Base-by-base conservation (phyloP, 2,113 vertebrate species). In the Falcunculus frontatus region DNA sequence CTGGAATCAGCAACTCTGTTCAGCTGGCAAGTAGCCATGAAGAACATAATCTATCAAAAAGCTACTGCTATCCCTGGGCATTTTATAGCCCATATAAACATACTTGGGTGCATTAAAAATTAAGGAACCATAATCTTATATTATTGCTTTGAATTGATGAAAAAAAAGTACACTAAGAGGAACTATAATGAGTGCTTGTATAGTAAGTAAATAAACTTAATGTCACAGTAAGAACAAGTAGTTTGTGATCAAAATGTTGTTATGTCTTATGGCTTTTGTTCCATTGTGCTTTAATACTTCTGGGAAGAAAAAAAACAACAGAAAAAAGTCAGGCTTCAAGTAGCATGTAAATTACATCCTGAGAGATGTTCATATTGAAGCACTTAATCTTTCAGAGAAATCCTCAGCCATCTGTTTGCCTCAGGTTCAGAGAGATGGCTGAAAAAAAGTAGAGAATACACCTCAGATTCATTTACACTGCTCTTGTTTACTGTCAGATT, bases 401-500 rank as follows among this genome's bases (percentile, higher is more conserved):
- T 74, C 16, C 56, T 93, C 67, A 77, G 32, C 78, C 94, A 90
- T 96, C 67, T 97, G 84, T 91, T 91, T 85, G 50, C 63, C 47
- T 73, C 53, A 62, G 49, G 60, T 86, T 95, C 56, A 52, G 80
- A 60, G 42, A 68, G 11, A 59, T 65, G 57, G 13, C 55, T 91
- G 67, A 60, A 93, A 89, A 81, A 22, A 84, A 53, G 32, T 25
- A 46, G 47, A 63, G 72, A 85, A 88, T 75, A 72, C 23, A 91
- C 87, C 78, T 95, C 53, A 60, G 42, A 60, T 78, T 90, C 75
- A 75, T 84, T 90, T 73, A 53, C 2, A 1, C 32, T 39, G 27
- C 27, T 76, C 42, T 87, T 7, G 4, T 65, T 67, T 83, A 20
- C 56, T 87, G 30, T 14, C 57, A 84, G 72, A 88, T 79, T 78